These are phyloP conservation scores for Amazona vittata DNA, from an alignment of 2,113 vertebrate genomes.

Conservation along the genomic window DNA sequence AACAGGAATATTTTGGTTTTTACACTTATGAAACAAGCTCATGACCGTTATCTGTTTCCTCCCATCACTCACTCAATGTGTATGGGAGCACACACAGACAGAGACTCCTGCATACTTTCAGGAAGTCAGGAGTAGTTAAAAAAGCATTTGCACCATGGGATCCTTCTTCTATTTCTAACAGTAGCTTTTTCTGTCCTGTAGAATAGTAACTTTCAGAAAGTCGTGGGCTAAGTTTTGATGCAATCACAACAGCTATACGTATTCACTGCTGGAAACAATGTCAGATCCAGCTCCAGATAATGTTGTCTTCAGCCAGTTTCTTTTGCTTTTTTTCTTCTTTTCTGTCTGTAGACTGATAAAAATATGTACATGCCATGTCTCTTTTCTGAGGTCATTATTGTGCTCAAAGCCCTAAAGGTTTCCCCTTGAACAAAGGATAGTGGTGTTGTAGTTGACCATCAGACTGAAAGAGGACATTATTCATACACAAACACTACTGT, in stretches of 20 bases:
- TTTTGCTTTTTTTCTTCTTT: not conserved
- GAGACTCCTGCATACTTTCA: not conserved
- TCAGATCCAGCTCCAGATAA: not conserved
- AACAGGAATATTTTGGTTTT: not conserved
- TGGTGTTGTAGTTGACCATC: not conserved
- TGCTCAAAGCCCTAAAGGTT: not conserved
- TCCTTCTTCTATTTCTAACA: not conserved
- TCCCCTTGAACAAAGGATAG: constrained; percentile 1
- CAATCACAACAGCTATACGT: not conserved
- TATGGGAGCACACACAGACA: not conserved
- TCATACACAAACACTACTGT: not conserved
- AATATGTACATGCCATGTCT: not conserved
- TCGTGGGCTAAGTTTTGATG: not conserved
- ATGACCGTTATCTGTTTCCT: not conserved
- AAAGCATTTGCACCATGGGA: not conserved
- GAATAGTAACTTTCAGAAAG: not conserved
- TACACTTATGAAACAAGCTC: not conserved
- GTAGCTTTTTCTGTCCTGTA: not conserved
- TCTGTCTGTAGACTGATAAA: not conserved
- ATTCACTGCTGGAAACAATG: not conserved
- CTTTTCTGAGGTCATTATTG: not conserved
- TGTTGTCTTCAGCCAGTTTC: not conserved
- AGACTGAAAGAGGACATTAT: constrained; percentile 18
- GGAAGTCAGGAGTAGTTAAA: not conserved
- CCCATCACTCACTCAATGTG: not conserved